A percentile compares a stretch with the other conserved stretches of the same genome.
Conservation (phyloP, 2,113 vertebrate species). For the Oncorhynchus keta region DNA sequence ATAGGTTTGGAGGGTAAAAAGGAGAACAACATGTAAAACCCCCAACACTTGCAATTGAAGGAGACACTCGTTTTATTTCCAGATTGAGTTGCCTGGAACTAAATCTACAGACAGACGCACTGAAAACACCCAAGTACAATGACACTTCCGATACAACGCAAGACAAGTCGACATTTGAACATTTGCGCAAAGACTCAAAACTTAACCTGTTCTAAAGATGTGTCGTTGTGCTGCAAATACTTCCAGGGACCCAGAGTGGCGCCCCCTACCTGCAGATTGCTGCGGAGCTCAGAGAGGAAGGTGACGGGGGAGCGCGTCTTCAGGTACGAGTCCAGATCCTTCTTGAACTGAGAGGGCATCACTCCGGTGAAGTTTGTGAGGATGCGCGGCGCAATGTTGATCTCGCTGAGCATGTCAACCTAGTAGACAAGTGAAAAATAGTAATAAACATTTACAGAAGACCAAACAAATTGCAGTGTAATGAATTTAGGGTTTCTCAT, state of each 20-base stretch:
- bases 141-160: neutral
- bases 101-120: neutral
- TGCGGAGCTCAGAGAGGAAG: conserved; percentile 94
- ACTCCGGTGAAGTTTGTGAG: conserved; percentile 98
- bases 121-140: neutral
- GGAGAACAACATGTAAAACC: neutral
- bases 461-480: neutral
- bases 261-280: conserved; percentile 89
- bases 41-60: neutral
- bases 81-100: neutral
- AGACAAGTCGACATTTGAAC: neutral
- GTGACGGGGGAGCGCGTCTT: conserved; percentile 98
- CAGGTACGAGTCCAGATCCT: conserved; percentile 98
- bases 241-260: conserved; percentile 29
- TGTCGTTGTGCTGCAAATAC: conserved; percentile 31
- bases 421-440: conserved; percentile 40
- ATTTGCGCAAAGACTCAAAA: conserved; percentile 26
- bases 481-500: neutral
- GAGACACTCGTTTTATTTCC: neutral
- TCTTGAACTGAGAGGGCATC: conserved; percentile 99
- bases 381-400: conserved; percentile 97
- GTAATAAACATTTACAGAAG: neutral
- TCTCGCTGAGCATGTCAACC: conserved; percentile 99
- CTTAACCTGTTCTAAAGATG: conserved; percentile 29
- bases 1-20: neutral